Evolutionary conservation across 2,113 vertebrate species (phyloP).

Genomic region (Origma solitaria): DNA sequence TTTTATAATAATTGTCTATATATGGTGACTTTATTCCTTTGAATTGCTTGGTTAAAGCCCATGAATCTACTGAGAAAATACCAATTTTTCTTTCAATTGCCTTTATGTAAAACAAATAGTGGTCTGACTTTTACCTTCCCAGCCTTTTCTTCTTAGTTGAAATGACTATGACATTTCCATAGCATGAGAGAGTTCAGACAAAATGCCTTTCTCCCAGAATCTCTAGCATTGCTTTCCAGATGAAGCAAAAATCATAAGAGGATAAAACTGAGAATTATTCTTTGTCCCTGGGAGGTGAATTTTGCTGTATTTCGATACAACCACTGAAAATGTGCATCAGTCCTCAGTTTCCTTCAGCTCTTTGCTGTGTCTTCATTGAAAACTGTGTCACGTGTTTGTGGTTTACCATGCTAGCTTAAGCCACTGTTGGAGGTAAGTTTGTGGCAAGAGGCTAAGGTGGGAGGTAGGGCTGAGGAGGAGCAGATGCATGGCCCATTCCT

Average conservation of each 20-base stretch:
- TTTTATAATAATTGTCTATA: neutral
- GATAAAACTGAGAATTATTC: neutral
- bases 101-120: neutral
- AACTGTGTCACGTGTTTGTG: neutral
- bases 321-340: neutral
- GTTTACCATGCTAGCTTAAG: neutral
- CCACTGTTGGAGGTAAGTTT: neutral
- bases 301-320: accelerated
- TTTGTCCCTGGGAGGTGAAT: neutral
- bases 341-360: neutral
- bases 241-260: neutral
- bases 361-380: neutral
- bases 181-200: neutral
- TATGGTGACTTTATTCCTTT: neutral
- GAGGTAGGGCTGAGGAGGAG: neutral
- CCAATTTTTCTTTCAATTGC: neutral
- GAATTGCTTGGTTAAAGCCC: neutral
- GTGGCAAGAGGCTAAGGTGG: neutral
- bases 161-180: neutral
- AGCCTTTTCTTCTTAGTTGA: neutral
- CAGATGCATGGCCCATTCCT: neutral
- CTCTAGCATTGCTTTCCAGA: neutral
- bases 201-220: neutral
- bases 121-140: neutral
- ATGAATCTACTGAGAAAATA: neutral